Evolutionary conservation across 1,140 invertebrate genomes (phyloP).

Genomic region (Heliconius hermathena): DNA sequence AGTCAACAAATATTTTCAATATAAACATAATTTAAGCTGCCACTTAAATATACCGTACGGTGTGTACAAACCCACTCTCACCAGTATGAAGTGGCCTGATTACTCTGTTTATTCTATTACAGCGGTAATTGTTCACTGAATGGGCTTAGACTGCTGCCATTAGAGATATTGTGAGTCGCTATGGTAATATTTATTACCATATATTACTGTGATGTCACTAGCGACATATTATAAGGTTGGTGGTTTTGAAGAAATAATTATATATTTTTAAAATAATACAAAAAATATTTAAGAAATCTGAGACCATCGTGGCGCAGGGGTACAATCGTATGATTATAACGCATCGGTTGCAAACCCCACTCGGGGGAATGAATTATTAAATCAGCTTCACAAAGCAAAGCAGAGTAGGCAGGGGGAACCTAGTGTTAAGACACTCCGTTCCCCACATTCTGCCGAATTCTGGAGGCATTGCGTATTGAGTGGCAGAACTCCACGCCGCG

Average conservation of each 20-base stretch:
- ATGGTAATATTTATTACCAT: conserved; percentile 9
- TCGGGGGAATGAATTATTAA: too few species aligned
- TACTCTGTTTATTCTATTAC: conserved; percentile 80
- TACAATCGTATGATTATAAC: too few species aligned
- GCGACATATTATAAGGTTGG: background rate
- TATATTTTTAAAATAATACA: background rate
- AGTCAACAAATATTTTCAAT: background rate
- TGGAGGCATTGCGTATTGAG: too few species aligned
- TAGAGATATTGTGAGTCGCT: conserved; percentile 59
- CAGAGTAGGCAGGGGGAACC: too few species aligned
- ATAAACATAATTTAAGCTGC: background rate
- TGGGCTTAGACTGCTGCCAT: conserved; percentile 60
- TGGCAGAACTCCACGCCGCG: too few species aligned
- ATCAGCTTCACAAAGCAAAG: too few species aligned
- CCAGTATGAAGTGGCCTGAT: conserved; percentile 70
- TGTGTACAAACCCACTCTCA: conserved; percentile 45
- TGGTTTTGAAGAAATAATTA: background rate
- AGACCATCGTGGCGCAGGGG: too few species aligned
- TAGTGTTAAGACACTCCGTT: too few species aligned
- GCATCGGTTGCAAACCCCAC: too few species aligned
- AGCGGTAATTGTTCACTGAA: conserved; percentile 72
- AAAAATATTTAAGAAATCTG: too few species aligned
- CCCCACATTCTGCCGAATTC: too few species aligned
- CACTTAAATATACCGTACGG: background rate
- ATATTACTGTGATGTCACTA: conserved; percentile 5